These are phyloP conservation scores for Saturnia pavonia DNA, from an alignment of 2,888 invertebrate species.

Conservation along the genomic window DNA sequence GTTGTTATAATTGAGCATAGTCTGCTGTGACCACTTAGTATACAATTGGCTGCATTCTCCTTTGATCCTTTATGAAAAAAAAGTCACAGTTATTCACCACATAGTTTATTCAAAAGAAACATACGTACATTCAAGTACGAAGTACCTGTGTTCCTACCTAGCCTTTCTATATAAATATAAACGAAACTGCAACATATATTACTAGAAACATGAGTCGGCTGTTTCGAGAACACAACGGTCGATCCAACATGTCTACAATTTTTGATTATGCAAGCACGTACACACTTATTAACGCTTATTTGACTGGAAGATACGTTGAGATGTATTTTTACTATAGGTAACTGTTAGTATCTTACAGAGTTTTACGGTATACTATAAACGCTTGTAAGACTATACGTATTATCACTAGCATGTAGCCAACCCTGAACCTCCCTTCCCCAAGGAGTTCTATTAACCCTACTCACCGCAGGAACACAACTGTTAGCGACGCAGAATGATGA, in stretches of 20 bases:
- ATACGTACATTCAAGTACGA: not conserved
- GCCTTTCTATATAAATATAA: slow-evolving; percentile 10
- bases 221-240: slow-evolving; percentile 16
- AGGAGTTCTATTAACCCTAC: too few relatives aligned
- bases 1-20: too few relatives aligned
- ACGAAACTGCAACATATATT: slow-evolving; percentile 19
- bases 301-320: not conserved
- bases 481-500: too few relatives aligned
- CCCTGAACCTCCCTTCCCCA: too few relatives aligned
- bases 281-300: slow-evolving; percentile 3
- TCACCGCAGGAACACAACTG: too few relatives aligned
- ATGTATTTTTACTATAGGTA: not conserved
- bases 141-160: not conserved
- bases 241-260: not conserved
- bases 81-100: too few relatives aligned
- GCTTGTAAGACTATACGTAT: too few relatives aligned
- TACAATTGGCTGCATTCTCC: too few relatives aligned
- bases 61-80: too few relatives aligned
- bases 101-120: not conserved
- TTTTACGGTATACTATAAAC: too few relatives aligned
- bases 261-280: slow-evolving; percentile 19
- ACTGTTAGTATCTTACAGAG: not conserved
- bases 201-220: slow-evolving; percentile 22
- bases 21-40: too few relatives aligned
- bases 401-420: too few relatives aligned